Evolutionary conservation across 2,113 vertebrate species (phyloP).

Genomic region (Alectura lathami): DNA sequence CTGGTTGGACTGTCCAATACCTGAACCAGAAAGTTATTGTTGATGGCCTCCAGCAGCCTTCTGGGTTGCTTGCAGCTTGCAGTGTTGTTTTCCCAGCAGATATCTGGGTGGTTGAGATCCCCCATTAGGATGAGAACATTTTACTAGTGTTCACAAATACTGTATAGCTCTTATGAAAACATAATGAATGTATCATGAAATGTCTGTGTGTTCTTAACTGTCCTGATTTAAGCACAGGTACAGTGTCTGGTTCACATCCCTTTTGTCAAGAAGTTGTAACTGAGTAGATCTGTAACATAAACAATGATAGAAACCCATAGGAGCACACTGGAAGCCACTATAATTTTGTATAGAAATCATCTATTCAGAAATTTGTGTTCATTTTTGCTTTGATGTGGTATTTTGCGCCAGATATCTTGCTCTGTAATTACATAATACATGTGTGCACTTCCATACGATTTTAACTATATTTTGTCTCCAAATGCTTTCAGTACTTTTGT

Average conservation of each 20-base stretch:
- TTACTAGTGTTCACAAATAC: not conserved
- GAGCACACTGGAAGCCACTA: not conserved
- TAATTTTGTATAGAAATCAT: not conserved
- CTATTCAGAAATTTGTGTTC: not conserved
- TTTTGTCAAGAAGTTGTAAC: not conserved
- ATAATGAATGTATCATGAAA: not conserved
- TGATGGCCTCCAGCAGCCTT: too few relatives aligned
- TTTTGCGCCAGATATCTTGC: not conserved
- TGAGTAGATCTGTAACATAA: not conserved
- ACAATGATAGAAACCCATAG: not conserved
- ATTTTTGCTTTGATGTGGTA: not conserved
- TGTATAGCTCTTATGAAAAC: not conserved
- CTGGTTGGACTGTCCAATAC: too few relatives aligned
- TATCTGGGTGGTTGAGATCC: too few relatives aligned
- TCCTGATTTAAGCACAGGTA: not conserved
- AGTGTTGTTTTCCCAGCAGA: too few relatives aligned
- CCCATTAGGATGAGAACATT: too few relatives aligned
- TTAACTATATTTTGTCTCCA: not conserved
- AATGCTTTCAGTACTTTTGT: not conserved
- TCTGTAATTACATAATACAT: not conserved
- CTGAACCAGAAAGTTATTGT: too few relatives aligned
- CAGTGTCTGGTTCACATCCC: not conserved
- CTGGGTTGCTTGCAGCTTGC: too few relatives aligned
- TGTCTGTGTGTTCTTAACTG: fast-evolving
- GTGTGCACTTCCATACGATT: fast-evolving